Evolutionary conservation across 2,797 vertebrate species (phyloP).

Genomic region (Falco berigora): DNA sequence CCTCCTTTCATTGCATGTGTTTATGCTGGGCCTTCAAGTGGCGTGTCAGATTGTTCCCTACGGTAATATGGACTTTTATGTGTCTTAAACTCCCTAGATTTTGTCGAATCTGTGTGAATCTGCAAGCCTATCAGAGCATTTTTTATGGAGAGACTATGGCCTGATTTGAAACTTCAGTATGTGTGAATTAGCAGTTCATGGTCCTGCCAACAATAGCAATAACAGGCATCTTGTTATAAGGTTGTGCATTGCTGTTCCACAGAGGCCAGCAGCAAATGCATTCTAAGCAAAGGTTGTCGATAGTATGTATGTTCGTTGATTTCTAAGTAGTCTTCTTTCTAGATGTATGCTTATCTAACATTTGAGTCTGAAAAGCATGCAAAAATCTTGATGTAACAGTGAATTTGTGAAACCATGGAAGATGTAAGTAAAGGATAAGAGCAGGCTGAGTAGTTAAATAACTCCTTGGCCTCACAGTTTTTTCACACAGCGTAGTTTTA

Average conservation of each 20-base stretch:
- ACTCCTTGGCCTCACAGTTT: neutral
- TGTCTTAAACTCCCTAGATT: neutral
- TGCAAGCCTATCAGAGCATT: fast-evolving
- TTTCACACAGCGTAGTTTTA: neutral
- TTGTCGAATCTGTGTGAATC: neutral
- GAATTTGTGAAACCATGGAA: neutral
- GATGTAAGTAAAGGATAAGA: neutral
- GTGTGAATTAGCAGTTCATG: neutral
- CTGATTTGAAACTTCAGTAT: neutral
- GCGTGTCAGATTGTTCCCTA: neutral
- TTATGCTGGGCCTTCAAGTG: neutral
- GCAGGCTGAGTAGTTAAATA: neutral
- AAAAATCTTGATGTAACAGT: neutral
- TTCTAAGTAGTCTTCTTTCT: neutral
- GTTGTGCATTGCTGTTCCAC: neutral
- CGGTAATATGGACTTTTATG: neutral
- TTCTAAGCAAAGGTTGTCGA: neutral
- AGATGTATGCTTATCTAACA: neutral
- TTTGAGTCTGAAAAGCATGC: neutral
- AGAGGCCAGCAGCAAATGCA: neutral
- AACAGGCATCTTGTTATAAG: neutral
- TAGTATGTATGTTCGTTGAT: neutral
- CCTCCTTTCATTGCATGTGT: neutral
- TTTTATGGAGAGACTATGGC: neutral
- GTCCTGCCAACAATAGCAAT: neutral